These are phyloP conservation scores for Xiphophorus couchianus DNA, from an alignment of 2,113 vertebrate species.

Conservation along the genomic window DNA sequence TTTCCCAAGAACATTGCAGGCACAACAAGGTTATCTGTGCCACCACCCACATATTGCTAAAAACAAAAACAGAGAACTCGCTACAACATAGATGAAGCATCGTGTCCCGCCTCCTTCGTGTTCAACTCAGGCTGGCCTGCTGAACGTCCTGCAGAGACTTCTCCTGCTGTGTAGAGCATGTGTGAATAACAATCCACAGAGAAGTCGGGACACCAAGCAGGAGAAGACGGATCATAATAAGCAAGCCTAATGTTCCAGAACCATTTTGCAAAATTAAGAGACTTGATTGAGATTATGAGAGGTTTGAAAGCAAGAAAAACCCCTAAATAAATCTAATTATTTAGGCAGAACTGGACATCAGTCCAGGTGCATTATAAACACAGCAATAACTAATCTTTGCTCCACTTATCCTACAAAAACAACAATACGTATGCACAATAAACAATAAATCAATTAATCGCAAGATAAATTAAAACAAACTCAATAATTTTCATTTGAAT, in stretches of 20 bases:
- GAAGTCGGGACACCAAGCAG: conserved; percentile 5
- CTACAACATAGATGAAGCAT: not conserved
- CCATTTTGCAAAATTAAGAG: not conserved
- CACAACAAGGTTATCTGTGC: not conserved
- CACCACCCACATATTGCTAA: not conserved
- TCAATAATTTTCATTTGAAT: too few species aligned
- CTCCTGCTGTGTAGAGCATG: conserved; percentile 7
- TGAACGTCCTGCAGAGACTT: not conserved
- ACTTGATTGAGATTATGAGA: not conserved
- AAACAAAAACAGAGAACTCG: not conserved
- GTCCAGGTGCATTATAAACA: not conserved
- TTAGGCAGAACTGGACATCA: not conserved
- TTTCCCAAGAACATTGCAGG: not conserved
- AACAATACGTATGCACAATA: not conserved
- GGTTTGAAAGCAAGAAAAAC: not conserved
- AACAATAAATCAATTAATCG: too few species aligned
- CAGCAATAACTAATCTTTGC: not conserved
- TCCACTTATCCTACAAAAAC: not conserved
- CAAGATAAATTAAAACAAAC: too few species aligned
- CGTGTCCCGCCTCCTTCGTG: not conserved
- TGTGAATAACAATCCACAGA: not conserved
- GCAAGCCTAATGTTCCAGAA: not conserved
- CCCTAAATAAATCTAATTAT: conserved; percentile 6
- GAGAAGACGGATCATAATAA: not conserved
- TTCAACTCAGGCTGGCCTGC: not conserved